phyloP scores from a whole-genome alignment of 2,797 vertebrate species.

The Adrianichthys oophorus region DNA sequence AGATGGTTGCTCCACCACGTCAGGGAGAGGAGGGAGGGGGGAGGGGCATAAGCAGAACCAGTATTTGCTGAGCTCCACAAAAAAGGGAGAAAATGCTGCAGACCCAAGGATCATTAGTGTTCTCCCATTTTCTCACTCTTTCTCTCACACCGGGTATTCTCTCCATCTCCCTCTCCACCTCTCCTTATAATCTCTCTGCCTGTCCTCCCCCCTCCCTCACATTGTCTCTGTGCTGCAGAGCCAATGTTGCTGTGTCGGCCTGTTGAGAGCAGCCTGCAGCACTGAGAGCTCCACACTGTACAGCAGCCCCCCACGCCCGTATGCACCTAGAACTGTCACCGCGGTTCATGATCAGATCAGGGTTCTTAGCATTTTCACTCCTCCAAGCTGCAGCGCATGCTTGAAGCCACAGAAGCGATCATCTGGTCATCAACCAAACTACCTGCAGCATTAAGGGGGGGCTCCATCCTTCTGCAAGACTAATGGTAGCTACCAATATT shows the following conservation, averaged over 20 bases:
- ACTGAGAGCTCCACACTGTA: constrained; percentile 16
- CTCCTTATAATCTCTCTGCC: not conserved
- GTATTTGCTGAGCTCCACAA: constrained; percentile 83
- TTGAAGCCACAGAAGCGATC: too few relatives aligned
- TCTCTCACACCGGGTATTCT: constrained; percentile 25
- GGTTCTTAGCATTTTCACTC: too few relatives aligned
- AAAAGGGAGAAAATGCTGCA: constrained; percentile 80
- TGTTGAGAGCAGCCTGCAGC: constrained; percentile 55
- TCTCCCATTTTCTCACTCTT: constrained; percentile 42
- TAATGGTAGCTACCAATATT: too few relatives aligned
- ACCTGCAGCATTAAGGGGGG: too few relatives aligned
- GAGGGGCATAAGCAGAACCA: constrained; percentile 62
- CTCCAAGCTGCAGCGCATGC: too few relatives aligned
- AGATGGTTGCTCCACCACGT: constrained; percentile 47
- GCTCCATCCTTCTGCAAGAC: too few relatives aligned
- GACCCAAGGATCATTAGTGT: constrained; percentile 77
- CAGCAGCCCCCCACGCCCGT: constrained; percentile 2
- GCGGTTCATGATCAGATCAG: too few relatives aligned
- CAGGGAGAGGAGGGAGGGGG: constrained; percentile 26
- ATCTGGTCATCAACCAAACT: too few relatives aligned
- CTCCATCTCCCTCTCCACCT: constrained; percentile 27
- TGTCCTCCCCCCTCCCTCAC: constrained; percentile 5
- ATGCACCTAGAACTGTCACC: not conserved
- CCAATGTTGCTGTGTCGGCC: constrained; percentile 64
- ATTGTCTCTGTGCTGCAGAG: constrained; percentile 40